Evolutionary conservation across 2,113 vertebrate species (phyloP), one percentile per base, ranked within the genome.

Genomic region (Lynx canadensis): DNA sequence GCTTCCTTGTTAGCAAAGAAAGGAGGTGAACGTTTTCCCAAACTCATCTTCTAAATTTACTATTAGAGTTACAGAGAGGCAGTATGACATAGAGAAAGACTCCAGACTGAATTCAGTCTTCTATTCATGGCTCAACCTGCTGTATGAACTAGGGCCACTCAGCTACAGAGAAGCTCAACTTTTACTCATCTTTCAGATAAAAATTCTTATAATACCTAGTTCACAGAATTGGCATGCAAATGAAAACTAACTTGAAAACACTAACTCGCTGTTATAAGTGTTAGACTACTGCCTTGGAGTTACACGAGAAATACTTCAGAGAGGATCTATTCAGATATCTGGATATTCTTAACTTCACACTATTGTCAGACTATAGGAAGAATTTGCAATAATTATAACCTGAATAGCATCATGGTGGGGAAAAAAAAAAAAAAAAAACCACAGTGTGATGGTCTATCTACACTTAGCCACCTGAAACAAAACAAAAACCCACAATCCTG

Each of bases 401-500:
- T 50, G 14, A 74, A 66, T 33, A 93, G n/a, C 84, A 2, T 73
- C 86, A 76, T 21, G 45, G 15, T 29, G 0, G 23, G 33, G 1
- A 2, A 23, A 29, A 48, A 33, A 50, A 78, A 83, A 57, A 91
- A 4, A 36, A 33, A 83, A 57, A 91, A 4, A 36, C 27, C 6
- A 73, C 25, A 76, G 13, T 79, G 14, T 92, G 31, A 69, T 68
- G 33, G 1, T 27, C 31, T 90, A 29, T 14, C 31, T 7, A 36
- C 13, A 27, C 6, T 74, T 87, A 92, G 31, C 33, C 33, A 81
- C 29, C 65, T 86, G 27, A 97, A 96, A 93, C 48, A n/a, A 94
- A 95, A 84, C 11, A 89, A 69, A 57, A 69, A 41, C 12, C 8
- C 74, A 19, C 4, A 87, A 45, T 45, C 16, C 31, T 69, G 14